These are phyloP conservation scores for Micromys minutus DNA, from an alignment of 2,113 vertebrate genomes.

Conservation along the genomic window DNA sequence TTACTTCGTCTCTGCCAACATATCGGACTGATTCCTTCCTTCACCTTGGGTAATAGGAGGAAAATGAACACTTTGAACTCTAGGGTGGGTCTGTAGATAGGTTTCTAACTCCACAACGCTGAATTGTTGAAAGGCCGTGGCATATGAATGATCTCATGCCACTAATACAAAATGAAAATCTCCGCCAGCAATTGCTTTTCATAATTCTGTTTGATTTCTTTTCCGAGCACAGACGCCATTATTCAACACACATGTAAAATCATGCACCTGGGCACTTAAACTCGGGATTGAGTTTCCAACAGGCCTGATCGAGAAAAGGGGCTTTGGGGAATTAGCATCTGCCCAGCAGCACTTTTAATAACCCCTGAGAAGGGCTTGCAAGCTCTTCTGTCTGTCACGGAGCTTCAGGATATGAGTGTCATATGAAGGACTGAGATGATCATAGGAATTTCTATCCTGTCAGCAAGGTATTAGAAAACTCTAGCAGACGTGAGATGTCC, in stretches of 20 bases:
- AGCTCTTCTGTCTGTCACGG: not conserved
- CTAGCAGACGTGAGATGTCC: slow-evolving; percentile 48
- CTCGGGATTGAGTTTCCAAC: slow-evolving; percentile 28
- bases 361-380: not conserved
- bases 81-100: not conserved
- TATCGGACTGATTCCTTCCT: not conserved
- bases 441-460: slow-evolving; percentile 22
- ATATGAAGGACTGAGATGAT: slow-evolving; percentile 40
- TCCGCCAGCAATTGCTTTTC: slow-evolving; percentile 52
- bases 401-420: not conserved
- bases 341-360: slow-evolving; percentile 35
- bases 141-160: slow-evolving; percentile 25
- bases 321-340: slow-evolving; percentile 50
- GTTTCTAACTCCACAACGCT: slow-evolving; percentile 15
- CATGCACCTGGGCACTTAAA: slow-evolving; percentile 63
- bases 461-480: slow-evolving; percentile 18
- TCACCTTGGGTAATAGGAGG: not conserved
- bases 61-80: slow-evolving; percentile 7
- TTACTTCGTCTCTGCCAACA: not conserved
- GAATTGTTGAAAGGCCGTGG: not conserved
- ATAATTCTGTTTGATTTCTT: slow-evolving; percentile 81
- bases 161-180: slow-evolving; percentile 76
- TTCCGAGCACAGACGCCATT: slow-evolving; percentile 45
- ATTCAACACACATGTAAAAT: slow-evolving; percentile 62
- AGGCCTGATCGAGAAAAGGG: slow-evolving; percentile 30